A percentile compares a stretch with the other conserved stretches of the same genome.
Evolutionary conservation across 2,888 invertebrate species (phyloP).

Genomic region (Synergus japonicus): DNA sequence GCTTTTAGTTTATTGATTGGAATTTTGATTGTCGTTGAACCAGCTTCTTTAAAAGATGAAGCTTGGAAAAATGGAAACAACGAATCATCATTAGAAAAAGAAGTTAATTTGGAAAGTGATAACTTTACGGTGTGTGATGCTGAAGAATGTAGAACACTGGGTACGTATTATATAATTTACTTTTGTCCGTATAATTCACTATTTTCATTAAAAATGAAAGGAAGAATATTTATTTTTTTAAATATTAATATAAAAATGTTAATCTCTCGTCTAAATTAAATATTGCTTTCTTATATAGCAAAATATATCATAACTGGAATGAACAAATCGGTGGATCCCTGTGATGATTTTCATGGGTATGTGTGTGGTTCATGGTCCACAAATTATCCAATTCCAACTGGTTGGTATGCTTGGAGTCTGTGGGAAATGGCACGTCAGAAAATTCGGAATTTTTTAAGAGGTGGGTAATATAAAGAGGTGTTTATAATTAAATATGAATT

Average conservation of each 20-base stretch:
- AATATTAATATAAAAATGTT: no score
- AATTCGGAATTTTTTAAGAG: slow-evolving; percentile 32
- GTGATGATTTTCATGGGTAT: slow-evolving; percentile 37
- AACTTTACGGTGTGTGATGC: neutral
- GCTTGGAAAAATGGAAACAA: no score
- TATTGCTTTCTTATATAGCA: slow-evolving; percentile 32
- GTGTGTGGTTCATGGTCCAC: slow-evolving; percentile 46
- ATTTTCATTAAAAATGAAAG: neutral
- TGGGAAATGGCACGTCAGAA: slow-evolving; percentile 42
- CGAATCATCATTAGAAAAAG: no score
- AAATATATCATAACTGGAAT: slow-evolving; percentile 43
- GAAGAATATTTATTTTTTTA: neutral
- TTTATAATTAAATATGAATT: neutral
- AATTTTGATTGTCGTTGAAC: neutral
- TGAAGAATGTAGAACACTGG: slow-evolving; percentile 7
- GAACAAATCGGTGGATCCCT: slow-evolving; percentile 44
- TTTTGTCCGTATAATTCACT: neutral
- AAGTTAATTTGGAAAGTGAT: neutral
- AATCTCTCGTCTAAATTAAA: neutral
- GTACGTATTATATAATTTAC: neutral
- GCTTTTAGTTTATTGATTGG: neutral
- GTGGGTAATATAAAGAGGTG: slow-evolving; percentile 42
- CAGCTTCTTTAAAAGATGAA: neutral
- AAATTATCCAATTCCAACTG: slow-evolving; percentile 45
- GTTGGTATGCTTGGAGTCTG: slow-evolving; percentile 43